phyloP scores from a whole-genome alignment of 2,888 invertebrate species.

The Aphrophora alni region DNA sequence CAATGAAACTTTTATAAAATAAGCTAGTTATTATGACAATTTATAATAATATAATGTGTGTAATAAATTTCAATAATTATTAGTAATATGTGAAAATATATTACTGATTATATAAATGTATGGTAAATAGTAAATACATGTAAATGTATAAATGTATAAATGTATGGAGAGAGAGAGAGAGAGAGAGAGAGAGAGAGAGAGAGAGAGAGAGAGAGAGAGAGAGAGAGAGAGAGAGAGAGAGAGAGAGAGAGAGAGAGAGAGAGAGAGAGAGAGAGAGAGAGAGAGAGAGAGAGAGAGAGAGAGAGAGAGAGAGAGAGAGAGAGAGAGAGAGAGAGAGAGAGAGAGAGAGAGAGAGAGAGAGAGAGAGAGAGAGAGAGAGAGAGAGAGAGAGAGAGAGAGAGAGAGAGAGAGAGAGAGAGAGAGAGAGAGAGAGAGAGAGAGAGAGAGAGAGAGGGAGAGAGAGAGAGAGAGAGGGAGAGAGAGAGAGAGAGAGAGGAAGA shows the following conservation, averaged over 20 bases:
- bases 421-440: neutral
- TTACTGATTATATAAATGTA: too few species aligned
- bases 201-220: too few species aligned
- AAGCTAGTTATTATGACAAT: too few species aligned
- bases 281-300: neutral
- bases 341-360: neutral
- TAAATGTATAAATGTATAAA: neutral
- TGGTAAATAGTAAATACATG: neutral
- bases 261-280: neutral
- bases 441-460: neutral
- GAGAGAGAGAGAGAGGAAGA: neutral
- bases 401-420: neutral
- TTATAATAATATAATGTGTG: too few species aligned
- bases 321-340: neutral
- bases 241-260: too few species aligned
- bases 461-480: constrained; percentile 4
- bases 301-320: neutral
- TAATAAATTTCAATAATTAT: too few species aligned
- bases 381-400: neutral
- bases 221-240: too few species aligned
- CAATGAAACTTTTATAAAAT: too few species aligned
- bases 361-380: neutral
- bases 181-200: too few species aligned
- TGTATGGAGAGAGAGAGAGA: too few species aligned
- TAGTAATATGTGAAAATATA: too few species aligned